phyloP scores from a whole-genome alignment of 2,797 vertebrate species.

The Pangasius djambal region DNA sequence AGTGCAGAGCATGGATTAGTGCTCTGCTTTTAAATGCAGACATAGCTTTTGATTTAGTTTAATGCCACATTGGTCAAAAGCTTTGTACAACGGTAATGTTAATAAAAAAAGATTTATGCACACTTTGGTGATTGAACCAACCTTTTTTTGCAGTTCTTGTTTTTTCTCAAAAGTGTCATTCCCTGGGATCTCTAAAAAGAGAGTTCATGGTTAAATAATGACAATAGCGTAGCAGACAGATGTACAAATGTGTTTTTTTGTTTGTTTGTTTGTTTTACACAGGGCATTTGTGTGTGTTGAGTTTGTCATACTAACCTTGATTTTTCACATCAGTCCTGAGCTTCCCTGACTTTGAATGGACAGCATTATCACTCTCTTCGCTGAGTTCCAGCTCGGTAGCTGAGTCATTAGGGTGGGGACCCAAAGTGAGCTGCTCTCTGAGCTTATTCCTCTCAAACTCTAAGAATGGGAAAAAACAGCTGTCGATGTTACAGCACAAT shows the following conservation, averaged over 20 bases:
- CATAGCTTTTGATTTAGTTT: not conserved
- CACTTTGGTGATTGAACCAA: conserved; percentile 38
- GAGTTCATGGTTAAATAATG: not conserved
- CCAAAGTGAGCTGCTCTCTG: conserved; percentile 66
- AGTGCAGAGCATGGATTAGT: not conserved
- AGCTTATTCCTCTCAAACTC: conserved; percentile 58
- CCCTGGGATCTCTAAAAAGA: conserved; percentile 29
- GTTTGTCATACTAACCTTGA: conserved; percentile 29
- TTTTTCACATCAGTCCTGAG: conserved; percentile 1
- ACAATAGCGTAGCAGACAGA: not conserved
- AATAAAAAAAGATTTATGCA: not conserved
- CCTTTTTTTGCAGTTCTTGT: conserved; percentile 76
- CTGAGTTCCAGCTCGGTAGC: conserved; percentile 76
- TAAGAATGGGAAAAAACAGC: conserved; percentile 3
- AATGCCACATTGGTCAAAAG: not conserved
- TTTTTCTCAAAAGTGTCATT: conserved; percentile 57
- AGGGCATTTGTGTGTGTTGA: not conserved
- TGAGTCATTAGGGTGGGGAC: conserved; percentile 38
- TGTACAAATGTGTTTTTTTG: not conserved
- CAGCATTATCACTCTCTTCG: conserved; percentile 72
- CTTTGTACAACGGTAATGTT: not conserved
- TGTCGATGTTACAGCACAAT: not conserved
- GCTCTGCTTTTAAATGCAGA: not conserved
- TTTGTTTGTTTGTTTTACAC: not conserved
- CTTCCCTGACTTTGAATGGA: conserved; percentile 33